Evolutionary conservation across 2,797 vertebrate genomes (phyloP), one percentile per base, ranked within the genome.

Genomic region (Thripadectes ignobilis): DNA sequence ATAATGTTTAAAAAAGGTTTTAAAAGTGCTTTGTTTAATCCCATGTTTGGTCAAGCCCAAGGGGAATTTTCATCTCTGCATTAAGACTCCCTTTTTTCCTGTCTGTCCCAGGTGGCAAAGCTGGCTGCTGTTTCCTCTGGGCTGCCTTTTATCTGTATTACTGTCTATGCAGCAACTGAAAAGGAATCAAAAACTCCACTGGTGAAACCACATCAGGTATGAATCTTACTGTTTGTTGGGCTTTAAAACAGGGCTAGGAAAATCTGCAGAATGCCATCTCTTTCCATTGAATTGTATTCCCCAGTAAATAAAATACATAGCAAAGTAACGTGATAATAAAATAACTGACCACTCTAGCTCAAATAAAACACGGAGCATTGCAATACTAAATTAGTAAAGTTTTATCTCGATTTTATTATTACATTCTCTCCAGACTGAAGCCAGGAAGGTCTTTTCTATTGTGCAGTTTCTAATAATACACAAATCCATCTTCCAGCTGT

Each of bases 131-230:
- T 98, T 93, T 98, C 98, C 34, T 95, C 97, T 34, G 97, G 98
- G 78, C 96, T 99, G 96, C 98, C 98, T 5, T 96, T 98, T 36
- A 97, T 98, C 21, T 99, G 98, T 90, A 26, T 98, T 69, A 98
- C 97, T 49, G 97, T 99, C 12, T 95, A 98, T 84, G 97, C 97
- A 5, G 97, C 97, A 61, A 96, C 94, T 89, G 96, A 97, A 91
- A 94, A 97, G 45, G 94, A 97, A 49, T 65, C 93, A 4, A 95
- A 92, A 89, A 71, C 86, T 66, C 92, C 89, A 32, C 85, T 91
- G 39, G 17, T 98, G 68, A 98, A 96, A 75, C 97, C 98, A 88
- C 61, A 97, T 16, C 96, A 98, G 97, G 97, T 98, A 94, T 39
- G 87, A 83, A 78, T 75, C 26, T 52, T 90, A 34, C 29, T 57